Evolutionary conservation across 2,113 vertebrate species (phyloP).

Genomic region (Heteronetta atricapilla): DNA sequence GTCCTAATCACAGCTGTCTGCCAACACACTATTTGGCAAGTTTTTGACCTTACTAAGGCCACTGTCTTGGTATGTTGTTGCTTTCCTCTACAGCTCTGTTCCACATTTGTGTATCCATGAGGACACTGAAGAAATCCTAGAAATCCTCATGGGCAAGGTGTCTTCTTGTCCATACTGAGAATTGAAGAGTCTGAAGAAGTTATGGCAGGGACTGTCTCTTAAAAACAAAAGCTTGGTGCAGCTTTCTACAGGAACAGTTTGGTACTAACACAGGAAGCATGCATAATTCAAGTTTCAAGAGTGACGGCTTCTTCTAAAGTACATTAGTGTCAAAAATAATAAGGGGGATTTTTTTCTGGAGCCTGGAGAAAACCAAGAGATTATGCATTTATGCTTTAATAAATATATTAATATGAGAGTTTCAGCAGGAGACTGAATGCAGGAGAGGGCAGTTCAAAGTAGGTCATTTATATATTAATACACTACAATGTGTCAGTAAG

Average conservation of each 20-base stretch:
- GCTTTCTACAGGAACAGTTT: accelerated
- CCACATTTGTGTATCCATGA: neutral
- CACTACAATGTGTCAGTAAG: neutral
- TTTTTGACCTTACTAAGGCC: neutral
- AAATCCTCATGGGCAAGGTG: neutral
- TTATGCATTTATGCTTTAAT: neutral
- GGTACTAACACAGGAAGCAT: neutral
- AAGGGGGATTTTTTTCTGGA: neutral
- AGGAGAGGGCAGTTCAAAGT: neutral
- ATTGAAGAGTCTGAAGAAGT: neutral
- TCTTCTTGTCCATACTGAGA: accelerated
- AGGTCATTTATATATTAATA: conserved; percentile 32
- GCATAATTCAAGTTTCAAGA: accelerated
- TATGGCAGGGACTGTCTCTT: neutral
- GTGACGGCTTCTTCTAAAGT: neutral
- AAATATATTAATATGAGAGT: conserved; percentile 2
- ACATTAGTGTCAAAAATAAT: neutral
- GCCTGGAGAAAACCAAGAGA: neutral
- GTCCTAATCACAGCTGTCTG: neutral
- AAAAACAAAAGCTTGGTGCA: accelerated
- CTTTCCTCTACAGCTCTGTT: neutral
- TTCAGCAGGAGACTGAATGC: neutral
- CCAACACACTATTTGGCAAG: neutral
- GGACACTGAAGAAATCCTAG: neutral
- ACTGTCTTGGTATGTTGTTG: neutral